Conservation (phyloP, 2,888 invertebrate genomes). For the Polylopha cassiicola region DNA sequence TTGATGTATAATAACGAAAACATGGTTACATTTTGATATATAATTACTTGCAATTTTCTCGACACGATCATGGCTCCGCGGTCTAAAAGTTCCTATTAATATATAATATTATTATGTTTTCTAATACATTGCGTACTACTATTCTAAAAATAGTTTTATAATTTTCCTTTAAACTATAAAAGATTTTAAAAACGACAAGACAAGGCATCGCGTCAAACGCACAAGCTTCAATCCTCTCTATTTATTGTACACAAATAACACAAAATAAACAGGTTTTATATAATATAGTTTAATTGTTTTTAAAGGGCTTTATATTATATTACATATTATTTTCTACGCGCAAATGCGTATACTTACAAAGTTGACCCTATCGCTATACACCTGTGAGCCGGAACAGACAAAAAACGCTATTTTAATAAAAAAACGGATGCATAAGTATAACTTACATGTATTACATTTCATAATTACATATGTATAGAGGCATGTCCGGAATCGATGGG, state of each 20-base stretch:
- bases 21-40: too few relatives aligned
- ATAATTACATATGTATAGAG: too few relatives aligned
- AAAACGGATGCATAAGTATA: not conserved
- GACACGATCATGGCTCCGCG: not conserved
- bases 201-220: slow-evolving; percentile 5
- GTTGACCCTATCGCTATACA: slow-evolving; percentile 61
- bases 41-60: too few relatives aligned
- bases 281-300: not conserved
- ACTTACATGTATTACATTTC: too few relatives aligned
- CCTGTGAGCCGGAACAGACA: slow-evolving; percentile 66
- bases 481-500: too few relatives aligned
- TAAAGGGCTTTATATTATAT: slow-evolving; percentile 20
- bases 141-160: not conserved
- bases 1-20: not conserved
- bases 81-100: not conserved
- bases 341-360: slow-evolving; percentile 58
- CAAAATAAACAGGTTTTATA: too few relatives aligned
- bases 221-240: slow-evolving; percentile 14
- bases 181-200: too few relatives aligned
- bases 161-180: too few relatives aligned
- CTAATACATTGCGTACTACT: slow-evolving; percentile 10
- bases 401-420: slow-evolving; percentile 29
- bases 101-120: not conserved
- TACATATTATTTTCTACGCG: slow-evolving; percentile 32
- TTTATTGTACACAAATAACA: too few relatives aligned